phyloP scores from a whole-genome alignment of 2,113 vertebrate species.

The Poeciliopsis prolifica region DNA sequence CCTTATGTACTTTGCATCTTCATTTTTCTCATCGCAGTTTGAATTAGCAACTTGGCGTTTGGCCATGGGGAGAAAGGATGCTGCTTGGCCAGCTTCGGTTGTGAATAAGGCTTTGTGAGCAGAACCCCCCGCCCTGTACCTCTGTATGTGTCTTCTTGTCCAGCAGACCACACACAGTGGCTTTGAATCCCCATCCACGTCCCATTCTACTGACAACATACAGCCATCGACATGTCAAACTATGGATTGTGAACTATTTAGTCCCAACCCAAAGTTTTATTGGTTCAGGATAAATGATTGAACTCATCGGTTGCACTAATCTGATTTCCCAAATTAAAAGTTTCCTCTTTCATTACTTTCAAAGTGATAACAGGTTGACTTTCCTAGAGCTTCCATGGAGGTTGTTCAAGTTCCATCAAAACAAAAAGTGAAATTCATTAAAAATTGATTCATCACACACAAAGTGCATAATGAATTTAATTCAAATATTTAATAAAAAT shows the following conservation, averaged over 20 bases:
- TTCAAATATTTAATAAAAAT: too few relatives aligned
- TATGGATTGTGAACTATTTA: neutral
- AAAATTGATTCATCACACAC: too few relatives aligned
- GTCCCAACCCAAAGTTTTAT: neutral
- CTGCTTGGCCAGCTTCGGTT: slow-evolving; percentile 34
- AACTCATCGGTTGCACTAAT: too few relatives aligned
- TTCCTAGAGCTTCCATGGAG: too few relatives aligned
- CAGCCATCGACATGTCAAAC: neutral
- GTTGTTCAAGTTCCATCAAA: too few relatives aligned
- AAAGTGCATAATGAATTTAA: too few relatives aligned
- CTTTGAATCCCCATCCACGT: neutral
- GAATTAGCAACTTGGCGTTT: slow-evolving; percentile 32
- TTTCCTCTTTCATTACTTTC: too few relatives aligned
- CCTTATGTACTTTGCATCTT: slow-evolving; percentile 16
- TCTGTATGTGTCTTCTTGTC: slow-evolving; percentile 36
- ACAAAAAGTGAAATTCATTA: too few relatives aligned
- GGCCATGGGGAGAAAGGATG: slow-evolving; percentile 37
- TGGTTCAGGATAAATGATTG: too few relatives aligned
- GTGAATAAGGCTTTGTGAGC: slow-evolving; percentile 62
- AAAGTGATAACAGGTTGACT: too few relatives aligned
- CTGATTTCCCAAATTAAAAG: too few relatives aligned
- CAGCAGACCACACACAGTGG: slow-evolving; percentile 63
- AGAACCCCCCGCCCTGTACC: slow-evolving; percentile 20
- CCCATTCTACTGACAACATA: slow-evolving; percentile 5
- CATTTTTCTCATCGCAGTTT: slow-evolving; percentile 5